Conservation (phyloP, 2,888 invertebrate genomes). For the Steinernema hermaphroditum region DNA sequence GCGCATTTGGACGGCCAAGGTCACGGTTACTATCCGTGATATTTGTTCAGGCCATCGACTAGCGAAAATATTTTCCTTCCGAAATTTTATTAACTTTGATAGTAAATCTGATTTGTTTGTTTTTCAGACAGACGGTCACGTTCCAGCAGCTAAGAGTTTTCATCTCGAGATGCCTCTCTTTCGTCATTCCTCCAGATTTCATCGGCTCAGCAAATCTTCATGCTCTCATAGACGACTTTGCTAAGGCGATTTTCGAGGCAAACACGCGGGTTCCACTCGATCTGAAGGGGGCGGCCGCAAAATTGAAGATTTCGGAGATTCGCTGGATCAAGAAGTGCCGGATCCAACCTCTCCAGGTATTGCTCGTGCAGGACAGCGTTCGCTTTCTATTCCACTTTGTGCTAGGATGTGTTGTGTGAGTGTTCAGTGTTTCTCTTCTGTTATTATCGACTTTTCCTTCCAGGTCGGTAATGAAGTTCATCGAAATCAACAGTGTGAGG, state of each 20-base stretch:
- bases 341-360: background rate
- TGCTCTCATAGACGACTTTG: background rate
- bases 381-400: background rate
- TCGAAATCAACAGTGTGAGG: background rate
- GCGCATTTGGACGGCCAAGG: no score
- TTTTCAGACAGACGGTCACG: background rate
- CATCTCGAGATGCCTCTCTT: background rate
- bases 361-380: background rate
- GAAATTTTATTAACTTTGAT: no score
- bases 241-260: background rate
- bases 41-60: no score
- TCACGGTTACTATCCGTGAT: no score
- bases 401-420: conserved; percentile 2
- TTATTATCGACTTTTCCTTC: no score
- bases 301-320: background rate
- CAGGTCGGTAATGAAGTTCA: conserved; percentile 9
- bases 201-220: background rate
- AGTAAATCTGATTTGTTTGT: background rate
- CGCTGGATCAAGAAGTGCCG: background rate
- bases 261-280: background rate
- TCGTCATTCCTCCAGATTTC: background rate
- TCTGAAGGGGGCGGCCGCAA: background rate
- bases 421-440: background rate
- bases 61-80: no score
- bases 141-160: background rate